These are phyloP conservation scores for Cromileptes altivelis DNA, from an alignment of 2,113 vertebrate genomes.

Conservation along the genomic window DNA sequence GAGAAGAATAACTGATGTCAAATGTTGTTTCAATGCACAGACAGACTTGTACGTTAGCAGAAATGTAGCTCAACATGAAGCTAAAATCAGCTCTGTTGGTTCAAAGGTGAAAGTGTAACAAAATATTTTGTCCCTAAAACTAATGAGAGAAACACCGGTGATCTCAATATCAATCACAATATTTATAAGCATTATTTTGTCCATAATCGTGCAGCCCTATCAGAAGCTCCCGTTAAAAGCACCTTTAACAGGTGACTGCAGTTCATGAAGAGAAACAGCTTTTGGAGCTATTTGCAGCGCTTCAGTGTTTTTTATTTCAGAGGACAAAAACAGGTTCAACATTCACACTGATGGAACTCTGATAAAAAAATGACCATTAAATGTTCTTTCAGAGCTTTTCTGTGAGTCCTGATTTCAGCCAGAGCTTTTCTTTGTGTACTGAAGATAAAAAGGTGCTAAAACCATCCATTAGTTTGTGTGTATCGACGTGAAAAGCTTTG, in stretches of 20 bases:
- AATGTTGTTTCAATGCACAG: too few species aligned
- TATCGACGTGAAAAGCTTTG: neutral
- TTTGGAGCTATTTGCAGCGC: neutral
- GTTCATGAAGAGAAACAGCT: neutral
- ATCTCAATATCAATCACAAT: too few species aligned
- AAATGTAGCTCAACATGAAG: too few species aligned
- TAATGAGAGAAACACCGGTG: too few species aligned
- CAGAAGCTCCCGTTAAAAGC: slow-evolving; percentile 21
- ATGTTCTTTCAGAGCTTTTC: neutral
- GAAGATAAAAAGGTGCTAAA: neutral
- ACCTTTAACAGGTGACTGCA: neutral
- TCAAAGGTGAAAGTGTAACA: too few species aligned
- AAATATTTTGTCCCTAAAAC: too few species aligned
- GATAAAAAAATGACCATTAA: neutral
- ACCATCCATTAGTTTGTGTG: neutral
- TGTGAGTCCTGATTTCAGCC: neutral
- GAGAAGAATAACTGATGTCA: too few species aligned
- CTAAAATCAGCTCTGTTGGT: too few species aligned
- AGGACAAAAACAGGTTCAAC: neutral
- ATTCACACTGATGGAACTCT: neutral
- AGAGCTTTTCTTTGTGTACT: neutral
- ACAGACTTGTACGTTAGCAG: too few species aligned
- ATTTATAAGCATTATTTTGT: too few species aligned
- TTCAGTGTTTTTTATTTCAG: neutral
- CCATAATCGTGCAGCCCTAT: too few species aligned